Percentiles rank a stretch among this genome's conserved stretches.
Evolutionary conservation across 2,113 vertebrate genomes (phyloP).

Genomic region (Brachyhypopomus gauderio): DNA sequence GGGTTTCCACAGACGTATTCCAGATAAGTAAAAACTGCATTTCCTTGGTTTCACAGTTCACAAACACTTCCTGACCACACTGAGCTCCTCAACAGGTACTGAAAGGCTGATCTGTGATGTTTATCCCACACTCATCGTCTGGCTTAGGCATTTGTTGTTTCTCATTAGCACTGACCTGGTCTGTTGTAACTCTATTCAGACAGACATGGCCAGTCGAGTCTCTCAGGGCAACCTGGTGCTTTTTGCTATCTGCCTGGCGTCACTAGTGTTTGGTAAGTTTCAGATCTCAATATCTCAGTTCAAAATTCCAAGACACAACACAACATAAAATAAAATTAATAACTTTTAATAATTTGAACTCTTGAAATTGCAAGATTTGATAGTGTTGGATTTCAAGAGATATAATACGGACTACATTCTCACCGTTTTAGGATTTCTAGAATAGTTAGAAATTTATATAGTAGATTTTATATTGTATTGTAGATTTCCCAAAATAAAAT

Average conservation of each 20-base stretch:
- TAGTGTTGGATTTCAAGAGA: background rate
- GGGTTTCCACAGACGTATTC: background rate
- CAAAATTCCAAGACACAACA: background rate
- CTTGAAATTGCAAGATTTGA: background rate
- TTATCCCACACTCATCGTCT: too few species aligned
- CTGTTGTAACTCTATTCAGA: background rate
- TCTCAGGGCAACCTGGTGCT: background rate
- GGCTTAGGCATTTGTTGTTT: too few species aligned
- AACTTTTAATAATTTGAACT: too few species aligned
- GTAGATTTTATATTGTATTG: too few species aligned
- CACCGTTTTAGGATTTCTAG: too few species aligned
- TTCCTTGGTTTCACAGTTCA: background rate
- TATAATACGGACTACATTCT: background rate
- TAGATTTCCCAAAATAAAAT: too few species aligned
- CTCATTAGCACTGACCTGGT: background rate
- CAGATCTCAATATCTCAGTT: background rate
- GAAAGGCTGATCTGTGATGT: too few species aligned
- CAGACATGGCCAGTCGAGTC: background rate
- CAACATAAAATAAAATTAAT: too few species aligned
- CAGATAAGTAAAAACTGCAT: background rate
- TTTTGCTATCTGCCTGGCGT: background rate
- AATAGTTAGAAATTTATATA: too few species aligned
- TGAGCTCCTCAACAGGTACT: too few species aligned
- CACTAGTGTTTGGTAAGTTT: constrained; percentile 4
- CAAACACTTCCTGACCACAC: too few species aligned